Evolutionary conservation across 1,140 invertebrate genomes (phyloP), one percentile per base, ranked within the genome.

Genomic region (Zaprionus taronus): DNA sequence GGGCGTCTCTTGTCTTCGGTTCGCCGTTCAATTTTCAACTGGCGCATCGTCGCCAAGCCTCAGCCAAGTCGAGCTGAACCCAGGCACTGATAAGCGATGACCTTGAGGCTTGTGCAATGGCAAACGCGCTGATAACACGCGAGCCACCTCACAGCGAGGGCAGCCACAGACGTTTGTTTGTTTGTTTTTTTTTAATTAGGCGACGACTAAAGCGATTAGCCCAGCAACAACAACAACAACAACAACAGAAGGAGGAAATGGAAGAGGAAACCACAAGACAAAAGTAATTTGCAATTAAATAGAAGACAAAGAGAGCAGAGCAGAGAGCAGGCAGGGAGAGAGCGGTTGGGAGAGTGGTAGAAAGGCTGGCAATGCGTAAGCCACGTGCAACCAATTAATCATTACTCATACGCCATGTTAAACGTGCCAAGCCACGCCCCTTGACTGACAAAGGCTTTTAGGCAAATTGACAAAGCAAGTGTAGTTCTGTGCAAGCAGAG

Each of bases 381-480:
- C 73, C 79, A 82, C 64, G 79, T 72, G 80, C 70, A 82, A 70
- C 74, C 80, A 82, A 82, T 82, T 75, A 82, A 82, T 82, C 79
- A 82, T 74, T 64, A 74, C 75, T 9, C 28, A 73, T 66, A 60
- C 62, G 63, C 44, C 71, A 55, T 51, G 71, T 67, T 20, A 38
- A 73, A 73, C 56, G n/a, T 17, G 41, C 41, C 41, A 1, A 47
- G n/a, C 41, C 41, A 17, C 41, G 41, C 31, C n/a, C 36, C n/a
- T n/a, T 17, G 0, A 17, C 41, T 9, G 41, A n/a, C 6, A 17
- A 47, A 11, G 51, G 31, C 31, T 67, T 67, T 44, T 31, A 47
- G 28, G 41, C 53, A 67, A 67, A 67, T 56, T 67, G 38, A 44
- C 55, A 11, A 55, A 38, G 47, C 17, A 47, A 53, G 51, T 15